These are phyloP conservation scores for Hipparchia sbordonii DNA, from an alignment of 2,888 invertebrate genomes.

Conservation along the genomic window DNA sequence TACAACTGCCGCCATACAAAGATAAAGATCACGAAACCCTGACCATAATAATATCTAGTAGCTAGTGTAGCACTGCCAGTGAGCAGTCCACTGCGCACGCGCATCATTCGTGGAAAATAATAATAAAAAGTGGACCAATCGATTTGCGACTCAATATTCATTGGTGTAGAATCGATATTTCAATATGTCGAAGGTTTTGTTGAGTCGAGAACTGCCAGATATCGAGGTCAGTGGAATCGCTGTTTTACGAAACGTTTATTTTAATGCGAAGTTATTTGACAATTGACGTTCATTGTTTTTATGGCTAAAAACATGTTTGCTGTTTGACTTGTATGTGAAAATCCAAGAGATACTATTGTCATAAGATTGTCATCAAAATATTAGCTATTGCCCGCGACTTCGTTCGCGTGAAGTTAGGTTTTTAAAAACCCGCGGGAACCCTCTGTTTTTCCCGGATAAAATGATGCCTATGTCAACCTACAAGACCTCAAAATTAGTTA, in stretches of 20 bases:
- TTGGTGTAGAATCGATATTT: conserved; percentile 37
- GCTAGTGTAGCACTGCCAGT: conserved; percentile 78
- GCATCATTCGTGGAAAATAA: conserved; percentile 22
- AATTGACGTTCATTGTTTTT: not conserved
- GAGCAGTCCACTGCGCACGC: conserved; percentile 70
- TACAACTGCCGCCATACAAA: not conserved
- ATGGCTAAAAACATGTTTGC: too few species aligned
- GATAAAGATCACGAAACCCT: not conserved
- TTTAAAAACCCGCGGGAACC: too few species aligned
- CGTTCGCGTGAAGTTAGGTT: too few species aligned
- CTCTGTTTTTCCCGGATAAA: too few species aligned
- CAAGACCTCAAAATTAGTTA: too few species aligned
- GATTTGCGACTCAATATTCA: conserved; percentile 18
- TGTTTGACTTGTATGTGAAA: too few species aligned
- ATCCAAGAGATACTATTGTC: too few species aligned
- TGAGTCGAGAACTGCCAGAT: conserved; percentile 90
- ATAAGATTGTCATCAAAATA: too few species aligned
- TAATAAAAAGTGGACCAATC: conserved; percentile 15
- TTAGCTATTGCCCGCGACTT: too few species aligned
- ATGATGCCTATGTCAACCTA: too few species aligned
- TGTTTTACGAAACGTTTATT: not conserved
- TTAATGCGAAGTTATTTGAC: not conserved
- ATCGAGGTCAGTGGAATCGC: conserved; percentile 86
- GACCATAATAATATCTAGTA: conserved; percentile 50
- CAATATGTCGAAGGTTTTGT: conserved; percentile 74